These are phyloP conservation scores for Coracias cyanogaster DNA, from an alignment of 2,797 vertebrate species.

Conservation along the genomic window DNA sequence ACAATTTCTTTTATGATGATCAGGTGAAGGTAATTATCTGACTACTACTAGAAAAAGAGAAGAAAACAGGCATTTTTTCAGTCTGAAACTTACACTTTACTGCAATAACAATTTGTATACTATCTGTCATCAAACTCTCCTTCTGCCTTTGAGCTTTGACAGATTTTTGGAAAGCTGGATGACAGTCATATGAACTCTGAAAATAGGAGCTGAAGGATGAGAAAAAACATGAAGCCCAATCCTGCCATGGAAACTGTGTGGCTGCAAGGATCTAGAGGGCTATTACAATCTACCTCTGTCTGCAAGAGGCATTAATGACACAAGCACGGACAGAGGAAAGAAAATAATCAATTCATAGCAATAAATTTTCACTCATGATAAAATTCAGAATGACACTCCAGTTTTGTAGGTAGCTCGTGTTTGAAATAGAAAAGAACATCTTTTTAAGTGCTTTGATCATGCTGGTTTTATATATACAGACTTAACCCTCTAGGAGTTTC, in stretches of 20 bases:
- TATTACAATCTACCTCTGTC: background rate
- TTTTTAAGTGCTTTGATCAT: background rate
- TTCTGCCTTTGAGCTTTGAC: slow-evolving; percentile 15
- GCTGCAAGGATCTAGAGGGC: background rate
- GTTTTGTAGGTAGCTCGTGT: background rate
- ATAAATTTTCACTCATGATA: background rate
- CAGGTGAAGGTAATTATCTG: background rate
- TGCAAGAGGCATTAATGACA: slow-evolving; percentile 26
- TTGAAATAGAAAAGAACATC: background rate
- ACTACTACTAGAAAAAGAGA: background rate
- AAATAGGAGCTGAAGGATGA: slow-evolving; percentile 35
- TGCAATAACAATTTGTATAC: background rate
- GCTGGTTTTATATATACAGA: background rate
- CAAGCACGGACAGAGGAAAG: background rate
- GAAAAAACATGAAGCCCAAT: background rate
- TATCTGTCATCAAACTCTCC: background rate
- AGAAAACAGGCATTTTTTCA: background rate
- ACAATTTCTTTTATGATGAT: background rate
- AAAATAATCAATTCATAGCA: background rate
- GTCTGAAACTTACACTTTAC: background rate
- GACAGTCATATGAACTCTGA: slow-evolving; percentile 46
- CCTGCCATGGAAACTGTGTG: slow-evolving; percentile 25
- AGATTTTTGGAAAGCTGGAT: slow-evolving; percentile 31
- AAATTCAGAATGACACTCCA: background rate
- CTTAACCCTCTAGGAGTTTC: slow-evolving; percentile 14